Conservation (phyloP, 2,888 invertebrate genomes). For the Amblyteles armatorius region DNA sequence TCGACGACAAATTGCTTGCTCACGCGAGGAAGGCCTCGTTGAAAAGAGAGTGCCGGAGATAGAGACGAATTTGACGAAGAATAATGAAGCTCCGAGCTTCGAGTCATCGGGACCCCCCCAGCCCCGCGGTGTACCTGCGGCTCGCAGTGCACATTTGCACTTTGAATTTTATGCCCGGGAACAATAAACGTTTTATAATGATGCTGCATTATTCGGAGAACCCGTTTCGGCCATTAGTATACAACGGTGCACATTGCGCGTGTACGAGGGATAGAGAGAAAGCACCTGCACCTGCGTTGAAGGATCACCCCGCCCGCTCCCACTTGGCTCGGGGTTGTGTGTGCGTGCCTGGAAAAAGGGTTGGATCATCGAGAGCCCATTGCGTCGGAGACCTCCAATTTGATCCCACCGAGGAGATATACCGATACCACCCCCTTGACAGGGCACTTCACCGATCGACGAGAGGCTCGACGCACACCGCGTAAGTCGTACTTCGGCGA, state of each 20-base stretch:
- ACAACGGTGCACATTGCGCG: not conserved
- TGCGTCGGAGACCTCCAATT: conserved; percentile 76
- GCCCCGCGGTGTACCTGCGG: conserved; percentile 4
- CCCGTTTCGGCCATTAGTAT: conserved; percentile 77
- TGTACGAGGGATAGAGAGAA: conserved; percentile 1
- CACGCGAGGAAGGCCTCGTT: conserved; percentile 16
- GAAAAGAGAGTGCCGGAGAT: not conserved
- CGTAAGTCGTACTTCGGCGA: not conserved
- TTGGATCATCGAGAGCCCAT: conserved; percentile 67
- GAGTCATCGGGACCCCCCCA: conserved; percentile 69
- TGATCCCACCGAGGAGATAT: conserved; percentile 71
- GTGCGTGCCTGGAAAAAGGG: conserved; percentile 74
- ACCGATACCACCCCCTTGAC: conserved; percentile 47
- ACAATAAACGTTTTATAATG: conserved; percentile 79
- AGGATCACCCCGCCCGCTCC: conserved; percentile 32
- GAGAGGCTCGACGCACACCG: conserved; percentile 23
- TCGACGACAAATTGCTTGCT: conserved; percentile 43
- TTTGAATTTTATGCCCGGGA: conserved; percentile 73
- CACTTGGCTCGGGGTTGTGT: conserved; percentile 36
- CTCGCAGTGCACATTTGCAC: conserved; percentile 68
- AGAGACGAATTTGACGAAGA: conserved; percentile 37
- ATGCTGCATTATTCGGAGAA: conserved; percentile 76
- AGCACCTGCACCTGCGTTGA: conserved; percentile 19
- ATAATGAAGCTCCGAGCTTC: conserved; percentile 56
- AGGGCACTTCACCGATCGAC: conserved; percentile 50